Conservation (phyloP, 1,140 invertebrate genomes). For the Drosophila elegans region DNA sequence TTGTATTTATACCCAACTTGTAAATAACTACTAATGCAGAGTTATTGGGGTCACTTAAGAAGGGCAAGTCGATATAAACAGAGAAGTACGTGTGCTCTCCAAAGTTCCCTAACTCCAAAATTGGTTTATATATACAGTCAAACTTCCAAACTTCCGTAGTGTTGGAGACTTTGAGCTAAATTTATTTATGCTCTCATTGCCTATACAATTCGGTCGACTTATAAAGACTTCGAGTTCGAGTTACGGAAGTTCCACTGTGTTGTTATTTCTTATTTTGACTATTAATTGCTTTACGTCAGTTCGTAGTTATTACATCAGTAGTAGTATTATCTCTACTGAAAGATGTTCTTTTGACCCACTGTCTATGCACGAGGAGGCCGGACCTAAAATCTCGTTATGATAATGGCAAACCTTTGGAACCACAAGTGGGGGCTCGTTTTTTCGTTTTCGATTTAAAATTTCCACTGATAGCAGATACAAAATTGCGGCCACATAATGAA, state of each 20-base stretch:
- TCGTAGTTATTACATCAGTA: constrained; percentile 25
- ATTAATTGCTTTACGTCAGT: constrained; percentile 33
- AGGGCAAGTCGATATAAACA: constrained; percentile 12
- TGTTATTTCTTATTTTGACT: background rate
- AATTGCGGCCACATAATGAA: constrained; percentile 27
- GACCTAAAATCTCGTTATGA: constrained; percentile 53
- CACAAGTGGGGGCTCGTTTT: constrained; percentile 36
- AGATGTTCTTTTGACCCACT: constrained; percentile 53
- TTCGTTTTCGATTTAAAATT: constrained; percentile 13
- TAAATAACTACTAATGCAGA: background rate
- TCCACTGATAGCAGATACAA: constrained; percentile 31
- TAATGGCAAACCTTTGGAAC: constrained; percentile 47
- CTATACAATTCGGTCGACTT: too few relatives aligned
- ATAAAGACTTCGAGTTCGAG: too few relatives aligned
- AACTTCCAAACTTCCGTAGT: too few relatives aligned
- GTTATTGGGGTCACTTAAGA: constrained; percentile 25
- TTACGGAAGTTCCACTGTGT: too few relatives aligned
- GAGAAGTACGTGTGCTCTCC: constrained; percentile 2
- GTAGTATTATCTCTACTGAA: constrained; percentile 16
- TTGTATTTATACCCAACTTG: background rate
- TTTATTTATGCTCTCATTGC: too few relatives aligned
- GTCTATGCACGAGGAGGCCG: constrained; percentile 43
- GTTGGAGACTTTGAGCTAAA: too few relatives aligned
- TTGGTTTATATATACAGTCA: background rate
- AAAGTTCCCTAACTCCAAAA: background rate